These are phyloP conservation scores for Strigamia maritima DNA, from an alignment of 2,888 invertebrate genomes.

Conservation along the genomic window DNA sequence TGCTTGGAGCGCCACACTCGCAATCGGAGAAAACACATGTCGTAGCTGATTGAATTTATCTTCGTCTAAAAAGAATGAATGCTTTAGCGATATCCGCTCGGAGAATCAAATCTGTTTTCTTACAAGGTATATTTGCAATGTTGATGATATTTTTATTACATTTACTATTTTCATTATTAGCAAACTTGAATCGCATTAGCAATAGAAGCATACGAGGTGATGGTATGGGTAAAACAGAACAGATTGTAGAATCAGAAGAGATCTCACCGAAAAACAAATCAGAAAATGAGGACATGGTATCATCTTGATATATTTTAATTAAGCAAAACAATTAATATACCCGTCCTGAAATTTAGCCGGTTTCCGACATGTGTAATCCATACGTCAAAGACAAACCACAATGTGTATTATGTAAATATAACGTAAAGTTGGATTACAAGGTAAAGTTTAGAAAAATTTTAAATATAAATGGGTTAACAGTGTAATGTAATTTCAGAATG, in stretches of 20 bases:
- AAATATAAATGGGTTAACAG: background rate
- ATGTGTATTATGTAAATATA: conserved; percentile 79
- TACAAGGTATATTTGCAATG: background rate
- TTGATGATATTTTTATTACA: background rate
- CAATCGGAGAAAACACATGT: background rate
- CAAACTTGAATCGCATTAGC: background rate
- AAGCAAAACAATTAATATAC: background rate
- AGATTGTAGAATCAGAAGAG: background rate
- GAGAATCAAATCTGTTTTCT: background rate
- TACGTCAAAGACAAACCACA: conserved; percentile 67
- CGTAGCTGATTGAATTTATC: no score
- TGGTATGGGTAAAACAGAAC: background rate
- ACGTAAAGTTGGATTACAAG: conserved; percentile 81
- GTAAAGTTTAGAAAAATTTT: background rate
- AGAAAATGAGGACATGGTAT: background rate
- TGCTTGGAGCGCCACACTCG: background rate
- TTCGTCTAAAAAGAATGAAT: background rate
- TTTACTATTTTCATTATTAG: background rate
- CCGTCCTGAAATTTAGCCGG: conserved; percentile 43
- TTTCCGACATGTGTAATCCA: conserved; percentile 60
- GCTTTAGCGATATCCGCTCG: background rate
- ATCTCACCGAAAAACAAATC: background rate
- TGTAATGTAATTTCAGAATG: conserved; percentile 59
- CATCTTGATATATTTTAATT: background rate
- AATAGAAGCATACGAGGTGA: background rate